Conservation (phyloP, 2,888 invertebrate genomes). For the Dynastes hyllus region DNA sequence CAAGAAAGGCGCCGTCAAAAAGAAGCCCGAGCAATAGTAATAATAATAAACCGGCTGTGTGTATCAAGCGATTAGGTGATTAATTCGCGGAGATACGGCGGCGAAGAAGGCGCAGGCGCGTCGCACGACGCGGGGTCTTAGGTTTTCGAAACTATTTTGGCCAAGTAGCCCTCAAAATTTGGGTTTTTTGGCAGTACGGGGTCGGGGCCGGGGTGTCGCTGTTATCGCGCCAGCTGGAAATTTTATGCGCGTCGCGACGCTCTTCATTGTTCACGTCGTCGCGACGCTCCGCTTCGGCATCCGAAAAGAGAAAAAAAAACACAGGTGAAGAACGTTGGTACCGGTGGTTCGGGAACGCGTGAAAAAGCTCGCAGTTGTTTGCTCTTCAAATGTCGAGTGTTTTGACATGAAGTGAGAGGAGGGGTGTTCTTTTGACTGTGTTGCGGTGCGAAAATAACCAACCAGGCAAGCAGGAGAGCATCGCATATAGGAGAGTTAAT, state of each 20-base stretch:
- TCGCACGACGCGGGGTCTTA: conserved; percentile 28
- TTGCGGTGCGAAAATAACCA: not conserved
- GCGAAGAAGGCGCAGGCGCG: conserved; percentile 21
- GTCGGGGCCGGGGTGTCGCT: no score
- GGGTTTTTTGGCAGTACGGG: no score
- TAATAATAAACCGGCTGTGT: conserved; percentile 39
- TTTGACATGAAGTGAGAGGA: conserved; percentile 33
- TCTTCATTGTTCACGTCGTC: conserved; percentile 39
- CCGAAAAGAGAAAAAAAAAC: conserved; percentile 12
- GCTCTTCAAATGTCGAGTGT: conserved; percentile 33
- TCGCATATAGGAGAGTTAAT: conserved; percentile 19
- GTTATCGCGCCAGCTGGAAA: conserved; percentile 7
- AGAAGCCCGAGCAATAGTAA: conserved; percentile 33
- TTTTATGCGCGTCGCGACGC: conserved; percentile 35
- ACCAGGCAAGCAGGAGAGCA: conserved; percentile 35
- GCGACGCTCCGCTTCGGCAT: conserved; percentile 27
- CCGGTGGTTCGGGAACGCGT: conserved; percentile 16
- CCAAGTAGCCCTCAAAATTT: conserved; percentile 33
- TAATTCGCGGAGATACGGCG: conserved; percentile 32
- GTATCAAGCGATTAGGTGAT: conserved; percentile 46
- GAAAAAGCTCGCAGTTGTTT: conserved; percentile 30
- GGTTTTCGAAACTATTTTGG: conserved; percentile 38
- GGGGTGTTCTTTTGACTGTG: conserved; percentile 30
- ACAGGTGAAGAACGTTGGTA: not conserved
- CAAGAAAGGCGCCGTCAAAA: conserved; percentile 22